These are phyloP conservation scores for Tragelaphus strepsiceros DNA, from an alignment of 2,113 vertebrate species.

Conservation along the genomic window DNA sequence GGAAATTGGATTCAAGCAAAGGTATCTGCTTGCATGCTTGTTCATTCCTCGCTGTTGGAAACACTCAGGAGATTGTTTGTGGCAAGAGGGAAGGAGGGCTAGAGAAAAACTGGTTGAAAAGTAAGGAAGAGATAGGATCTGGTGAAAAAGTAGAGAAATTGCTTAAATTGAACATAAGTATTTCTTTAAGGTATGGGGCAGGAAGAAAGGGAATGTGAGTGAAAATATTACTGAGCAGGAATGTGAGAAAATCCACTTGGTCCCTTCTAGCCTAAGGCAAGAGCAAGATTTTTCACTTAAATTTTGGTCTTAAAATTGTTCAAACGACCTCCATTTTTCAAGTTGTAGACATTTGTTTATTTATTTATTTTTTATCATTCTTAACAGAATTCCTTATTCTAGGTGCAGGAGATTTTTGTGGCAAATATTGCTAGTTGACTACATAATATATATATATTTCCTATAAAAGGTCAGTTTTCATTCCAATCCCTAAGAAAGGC, in stretches of 20 bases:
- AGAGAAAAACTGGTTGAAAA: neutral
- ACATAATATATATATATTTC: neutral
- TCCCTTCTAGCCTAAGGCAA: neutral
- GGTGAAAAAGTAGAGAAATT: neutral
- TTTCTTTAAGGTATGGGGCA: neutral
- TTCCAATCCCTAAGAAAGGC: too few species aligned
- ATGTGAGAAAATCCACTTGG: neutral
- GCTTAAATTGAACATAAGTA: neutral
- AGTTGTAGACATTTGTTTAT: neutral
- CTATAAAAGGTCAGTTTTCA: neutral
- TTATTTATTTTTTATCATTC: neutral
- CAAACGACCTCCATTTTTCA: neutral
- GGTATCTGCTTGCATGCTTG: neutral
- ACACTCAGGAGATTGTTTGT: neutral
- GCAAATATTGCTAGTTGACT: neutral
- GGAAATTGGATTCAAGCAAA: neutral
- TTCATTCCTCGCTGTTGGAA: neutral
- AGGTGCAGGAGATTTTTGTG: neutral
- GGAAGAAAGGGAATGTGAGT: neutral
- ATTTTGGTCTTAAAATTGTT: neutral
- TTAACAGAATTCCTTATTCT: neutral
- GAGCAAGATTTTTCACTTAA: neutral
- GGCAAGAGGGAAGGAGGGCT: neutral
- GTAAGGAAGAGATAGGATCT: neutral
- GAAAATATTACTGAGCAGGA: neutral